These are phyloP conservation scores for Neotragus pygmaeus DNA, from an alignment of 2,113 vertebrate genomes.

Conservation along the genomic window DNA sequence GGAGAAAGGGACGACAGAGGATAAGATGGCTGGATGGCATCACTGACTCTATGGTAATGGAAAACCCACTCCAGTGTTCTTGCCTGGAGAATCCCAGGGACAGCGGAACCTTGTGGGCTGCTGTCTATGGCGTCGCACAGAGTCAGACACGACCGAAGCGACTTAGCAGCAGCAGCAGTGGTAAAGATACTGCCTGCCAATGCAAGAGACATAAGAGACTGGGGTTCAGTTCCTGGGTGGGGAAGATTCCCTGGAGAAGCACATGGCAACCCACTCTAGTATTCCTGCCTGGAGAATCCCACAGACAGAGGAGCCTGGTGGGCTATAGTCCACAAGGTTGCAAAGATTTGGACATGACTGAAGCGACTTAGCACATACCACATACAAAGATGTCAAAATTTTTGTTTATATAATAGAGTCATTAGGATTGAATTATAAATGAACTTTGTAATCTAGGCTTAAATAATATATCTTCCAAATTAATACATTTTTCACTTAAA, in stretches of 20 bases:
- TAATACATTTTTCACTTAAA: conserved; percentile 17
- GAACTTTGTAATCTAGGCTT: neutral
- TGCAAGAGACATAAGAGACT: neutral
- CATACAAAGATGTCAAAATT: neutral
- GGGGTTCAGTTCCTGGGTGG: neutral
- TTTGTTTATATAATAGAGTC: neutral
- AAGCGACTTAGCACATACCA: neutral
- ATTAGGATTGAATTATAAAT: neutral
- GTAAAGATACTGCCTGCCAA: neutral
- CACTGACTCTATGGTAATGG: rapidly evolving
- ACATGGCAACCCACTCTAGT: neutral
- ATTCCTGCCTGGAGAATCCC: neutral
- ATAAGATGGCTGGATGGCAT: no score
- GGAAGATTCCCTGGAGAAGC: neutral
- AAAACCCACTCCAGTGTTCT: no score
- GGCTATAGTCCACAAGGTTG: neutral
- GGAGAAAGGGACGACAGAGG: no score
- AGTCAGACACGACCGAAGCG: no score
- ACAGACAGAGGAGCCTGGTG: no score
- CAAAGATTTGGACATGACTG: neutral
- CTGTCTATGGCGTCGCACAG: no score
- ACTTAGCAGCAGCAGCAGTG: no score
- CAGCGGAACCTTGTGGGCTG: no score
- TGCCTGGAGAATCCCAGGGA: no score
- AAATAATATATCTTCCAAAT: neutral